These are phyloP conservation scores for Drosophila bunnanda DNA, from an alignment of 2,888 invertebrate genomes.

Conservation along the genomic window DNA sequence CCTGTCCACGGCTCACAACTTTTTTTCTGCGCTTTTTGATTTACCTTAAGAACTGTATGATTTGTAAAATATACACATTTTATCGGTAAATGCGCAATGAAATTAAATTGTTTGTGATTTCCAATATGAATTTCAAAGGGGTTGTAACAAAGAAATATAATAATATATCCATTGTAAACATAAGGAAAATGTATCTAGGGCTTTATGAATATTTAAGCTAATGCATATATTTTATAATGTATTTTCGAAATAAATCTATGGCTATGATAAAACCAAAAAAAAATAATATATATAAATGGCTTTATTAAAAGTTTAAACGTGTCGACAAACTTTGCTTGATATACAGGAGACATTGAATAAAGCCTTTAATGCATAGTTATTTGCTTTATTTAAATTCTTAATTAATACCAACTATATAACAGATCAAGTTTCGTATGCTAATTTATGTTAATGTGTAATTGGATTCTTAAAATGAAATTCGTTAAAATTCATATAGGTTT, in stretches of 20 bases:
- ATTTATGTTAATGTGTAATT: neutral
- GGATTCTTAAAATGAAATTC: too few relatives aligned
- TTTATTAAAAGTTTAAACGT: neutral
- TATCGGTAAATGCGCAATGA: neutral
- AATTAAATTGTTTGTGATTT: neutral
- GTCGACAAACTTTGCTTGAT: neutral
- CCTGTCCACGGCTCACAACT: neutral
- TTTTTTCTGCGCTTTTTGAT: neutral
- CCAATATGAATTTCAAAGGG: too few relatives aligned
- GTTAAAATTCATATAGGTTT: too few relatives aligned
- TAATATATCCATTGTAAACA: neutral
- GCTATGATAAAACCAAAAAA: neutral
- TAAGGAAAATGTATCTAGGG: too few relatives aligned
- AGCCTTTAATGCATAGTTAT: neutral
- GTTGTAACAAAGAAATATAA: neutral
- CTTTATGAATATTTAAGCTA: neutral
- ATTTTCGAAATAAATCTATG: neutral
- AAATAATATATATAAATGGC: neutral
- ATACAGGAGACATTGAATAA: too few relatives aligned
- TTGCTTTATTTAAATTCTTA: neutral
- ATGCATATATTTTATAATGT: too few relatives aligned
- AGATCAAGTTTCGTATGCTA: neutral
- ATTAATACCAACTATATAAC: neutral
- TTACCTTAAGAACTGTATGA: neutral
- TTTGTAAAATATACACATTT: slow-evolving; percentile 15